Base-by-base conservation (phyloP, 2,888 invertebrate species). In the Hypsopygia costalis region DNA sequence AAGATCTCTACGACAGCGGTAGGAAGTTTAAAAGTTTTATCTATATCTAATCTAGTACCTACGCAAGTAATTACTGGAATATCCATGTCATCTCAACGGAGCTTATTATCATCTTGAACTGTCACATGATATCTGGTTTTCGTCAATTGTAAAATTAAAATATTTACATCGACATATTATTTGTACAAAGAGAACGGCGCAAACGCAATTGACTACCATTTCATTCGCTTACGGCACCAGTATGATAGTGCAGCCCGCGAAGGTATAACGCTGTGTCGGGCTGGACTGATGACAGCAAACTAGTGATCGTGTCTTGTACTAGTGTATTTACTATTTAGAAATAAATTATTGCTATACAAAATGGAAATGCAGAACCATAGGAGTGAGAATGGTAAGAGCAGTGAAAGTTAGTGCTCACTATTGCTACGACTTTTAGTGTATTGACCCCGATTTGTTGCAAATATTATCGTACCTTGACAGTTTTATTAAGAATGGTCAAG, bases 311-410 rank as follows among this genome's bases (percentile, higher is more conserved):
- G 25, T 25, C 25, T 3, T 25, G 25, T 25, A 25, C 25, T 2
- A 25, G 25, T 41, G 16, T 16, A 16, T 16, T 16, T 3, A 16
- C 2, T 16, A 16, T 4, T 16, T 16, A 4, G 4, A 16, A 16
- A 16, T 16, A 16, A 16, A 16, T 16, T 4, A 16, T 16, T 4
- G 16, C 16, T 16, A 43, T 9, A 40, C 22, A 55, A 36, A 33
- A 78, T 75, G 77, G 76, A 78, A 51, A 52, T 73, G 61, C 66
- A 69, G 49, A 58, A 64, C 31, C 52, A 58, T 27, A 41, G n/a
- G 12, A 39, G 22, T 7, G 43, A 46, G n/a, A 43, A 43, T 46
- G 41, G 40, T 40, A 11, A 31, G 11, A 11, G 10, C 11, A 2
- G 31, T 31, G 31, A 31, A 11, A 11, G 11, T 31, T n/a, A 9